Evolutionary conservation across 2,888 invertebrate species (phyloP), one percentile per base, ranked within the genome.

Genomic region (Mimumesa dahlbomi): DNA sequence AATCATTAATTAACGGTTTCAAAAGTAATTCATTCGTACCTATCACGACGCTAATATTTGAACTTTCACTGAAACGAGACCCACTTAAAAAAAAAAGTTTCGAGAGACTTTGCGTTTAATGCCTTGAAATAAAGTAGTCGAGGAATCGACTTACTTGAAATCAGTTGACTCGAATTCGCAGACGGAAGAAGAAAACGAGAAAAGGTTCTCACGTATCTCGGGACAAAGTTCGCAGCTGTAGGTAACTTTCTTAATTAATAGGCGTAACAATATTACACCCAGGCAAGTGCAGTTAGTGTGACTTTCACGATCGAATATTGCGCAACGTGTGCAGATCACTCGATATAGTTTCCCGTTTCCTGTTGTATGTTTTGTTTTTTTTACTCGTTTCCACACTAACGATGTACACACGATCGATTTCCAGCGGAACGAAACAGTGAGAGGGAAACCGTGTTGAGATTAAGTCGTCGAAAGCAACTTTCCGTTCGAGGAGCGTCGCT

Each of bases 191-290:
- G 50, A 43, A 38, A 53, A 58, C 16, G 38, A 53, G 65, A 42
- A 63, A 66, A 69, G 56, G 62, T 66, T 50, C 29, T 18, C 16
- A 14, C 16, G 25, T 22, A 46, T 25, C 54, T 58, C 42, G 40
- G 31, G 46, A 48, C 54, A 58, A 49, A 66, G 42, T 66, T 66
- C 59, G 34, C 71, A 53, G 40, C 52, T 46, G 19, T 29, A 25
- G 31, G 67, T 29, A 73, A 74, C 65, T 69, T 62, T 46, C 7
- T 40, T 74, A 72, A 72, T 74, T 68, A 67, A 71, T 71, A 71
- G 57, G 49, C 53, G 53, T 67, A 67, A 71, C 67, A 49, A 58
- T 58, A 53, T 71, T 71, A 71, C 25, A n/a, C 13, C 16, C 2
- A 2, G 5, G 40, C 48, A 61, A 45, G 31, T 18, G 31, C n/a